Conservation (phyloP, 2,888 invertebrate genomes). For the Rhabditoides inermis region DNA sequence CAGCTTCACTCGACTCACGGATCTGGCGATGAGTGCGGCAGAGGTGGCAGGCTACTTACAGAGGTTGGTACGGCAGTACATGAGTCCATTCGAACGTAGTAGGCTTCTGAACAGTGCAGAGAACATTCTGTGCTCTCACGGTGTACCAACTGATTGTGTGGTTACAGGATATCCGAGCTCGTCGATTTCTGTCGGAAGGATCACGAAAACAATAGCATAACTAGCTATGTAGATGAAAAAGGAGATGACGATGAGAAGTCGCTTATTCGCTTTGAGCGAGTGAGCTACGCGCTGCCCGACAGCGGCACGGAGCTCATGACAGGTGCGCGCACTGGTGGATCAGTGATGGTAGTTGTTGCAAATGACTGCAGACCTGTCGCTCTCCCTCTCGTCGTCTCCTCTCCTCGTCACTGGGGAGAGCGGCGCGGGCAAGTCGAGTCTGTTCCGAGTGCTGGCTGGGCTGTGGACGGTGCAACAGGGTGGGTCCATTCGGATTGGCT, state of each 20-base stretch:
- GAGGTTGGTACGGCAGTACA: constrained; percentile 21
- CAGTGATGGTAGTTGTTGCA: too few species aligned
- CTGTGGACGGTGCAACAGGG: constrained; percentile 72
- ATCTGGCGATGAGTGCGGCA: constrained; percentile 56
- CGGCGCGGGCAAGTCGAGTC: constrained; percentile 80
- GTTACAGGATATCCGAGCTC: too few species aligned
- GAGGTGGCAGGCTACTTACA: constrained; percentile 59
- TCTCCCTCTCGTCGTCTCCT: too few species aligned
- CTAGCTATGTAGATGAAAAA: too few species aligned
- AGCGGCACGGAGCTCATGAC: too few species aligned
- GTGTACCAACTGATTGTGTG: background rate
- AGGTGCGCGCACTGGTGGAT: too few species aligned
- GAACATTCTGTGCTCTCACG: background rate
- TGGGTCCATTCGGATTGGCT: constrained; percentile 8
- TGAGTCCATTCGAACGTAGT: background rate
- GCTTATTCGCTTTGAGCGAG: too few species aligned
- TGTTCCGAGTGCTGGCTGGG: constrained; percentile 83
- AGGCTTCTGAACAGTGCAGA: background rate
- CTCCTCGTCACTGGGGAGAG: constrained; percentile 86
- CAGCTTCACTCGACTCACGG: constrained; percentile 59
- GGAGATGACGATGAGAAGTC: too few species aligned
- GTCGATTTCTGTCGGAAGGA: too few species aligned
- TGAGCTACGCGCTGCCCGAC: too few species aligned
- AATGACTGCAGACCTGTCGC: too few species aligned
- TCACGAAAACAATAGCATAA: too few species aligned